Percentiles rank a stretch among this genome's conserved stretches.
phyloP scores from a whole-genome alignment of 2,888 invertebrate genomes.

The Mylabris sibirica region DNA sequence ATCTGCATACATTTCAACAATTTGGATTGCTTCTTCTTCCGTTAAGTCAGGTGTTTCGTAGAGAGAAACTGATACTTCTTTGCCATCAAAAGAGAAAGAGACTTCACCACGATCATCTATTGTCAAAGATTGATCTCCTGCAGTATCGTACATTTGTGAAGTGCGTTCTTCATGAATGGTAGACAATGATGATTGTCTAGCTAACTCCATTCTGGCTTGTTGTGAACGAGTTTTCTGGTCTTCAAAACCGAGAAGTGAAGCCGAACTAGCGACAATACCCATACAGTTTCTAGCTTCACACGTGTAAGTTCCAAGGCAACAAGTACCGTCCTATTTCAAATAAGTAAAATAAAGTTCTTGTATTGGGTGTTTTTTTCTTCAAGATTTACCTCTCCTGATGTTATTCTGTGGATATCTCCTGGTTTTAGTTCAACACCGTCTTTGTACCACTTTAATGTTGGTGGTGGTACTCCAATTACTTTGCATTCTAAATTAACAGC shows the following conservation, averaged over 20 bases:
- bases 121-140: slow-evolving; percentile 71
- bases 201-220: slow-evolving; percentile 66
- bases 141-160: slow-evolving; percentile 86
- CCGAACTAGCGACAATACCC: slow-evolving; percentile 89
- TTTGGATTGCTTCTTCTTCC: slow-evolving; percentile 89
- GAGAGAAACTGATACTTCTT: slow-evolving; percentile 88
- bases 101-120: slow-evolving; percentile 85
- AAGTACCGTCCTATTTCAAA: slow-evolving; percentile 74
- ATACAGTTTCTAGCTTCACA: slow-evolving; percentile 92
- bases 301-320: slow-evolving; percentile 88
- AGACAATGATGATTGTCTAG: slow-evolving; percentile 83
- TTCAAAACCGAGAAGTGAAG: slow-evolving; percentile 86
- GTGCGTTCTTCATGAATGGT: slow-evolving; percentile 92
- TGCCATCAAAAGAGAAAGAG: slow-evolving; percentile 90
- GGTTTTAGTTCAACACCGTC: slow-evolving; percentile 89
- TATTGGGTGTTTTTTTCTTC: too few relatives aligned
- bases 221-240: slow-evolving; percentile 69
- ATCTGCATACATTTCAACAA: slow-evolving; percentile 94
- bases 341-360: background rate
- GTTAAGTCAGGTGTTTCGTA: slow-evolving; percentile 93
- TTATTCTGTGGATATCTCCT: slow-evolving; percentile 90
- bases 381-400: slow-evolving; percentile 73
- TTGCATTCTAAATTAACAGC: slow-evolving; percentile 93
- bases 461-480: slow-evolving; percentile 90
- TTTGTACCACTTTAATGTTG: slow-evolving; percentile 90